Percentiles rank a stretch among this genome's conserved stretches.
phyloP scores from a whole-genome alignment of 2,888 invertebrate species.

The Noctuana brunneofusca region DNA sequence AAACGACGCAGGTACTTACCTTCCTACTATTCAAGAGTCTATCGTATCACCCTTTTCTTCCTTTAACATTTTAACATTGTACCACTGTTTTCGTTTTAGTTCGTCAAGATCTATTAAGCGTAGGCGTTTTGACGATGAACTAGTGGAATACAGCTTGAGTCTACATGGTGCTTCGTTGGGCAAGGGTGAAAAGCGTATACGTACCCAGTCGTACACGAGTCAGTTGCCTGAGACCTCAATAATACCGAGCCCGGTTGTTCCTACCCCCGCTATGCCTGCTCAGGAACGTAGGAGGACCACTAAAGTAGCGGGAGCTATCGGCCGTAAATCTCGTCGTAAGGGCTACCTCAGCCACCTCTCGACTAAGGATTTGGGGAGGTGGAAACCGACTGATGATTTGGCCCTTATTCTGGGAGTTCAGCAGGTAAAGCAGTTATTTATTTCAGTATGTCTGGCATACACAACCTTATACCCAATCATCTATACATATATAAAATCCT shows the following conservation, averaged over 20 bases:
- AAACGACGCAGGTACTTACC: constrained; percentile 73
- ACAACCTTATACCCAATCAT: too few species aligned
- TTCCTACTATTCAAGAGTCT: background rate
- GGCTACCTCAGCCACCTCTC: constrained; percentile 87
- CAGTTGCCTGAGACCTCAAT: constrained; percentile 74
- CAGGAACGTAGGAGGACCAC: constrained; percentile 61
- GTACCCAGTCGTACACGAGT: constrained; percentile 78
- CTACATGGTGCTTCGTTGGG: constrained; percentile 82
- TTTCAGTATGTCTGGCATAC: too few species aligned
- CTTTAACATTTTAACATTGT: background rate
- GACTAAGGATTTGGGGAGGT: constrained; percentile 93
- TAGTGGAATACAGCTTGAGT: constrained; percentile 94
- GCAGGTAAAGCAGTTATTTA: constrained; percentile 86
- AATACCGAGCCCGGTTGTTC: constrained; percentile 46
- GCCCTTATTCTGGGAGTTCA: constrained; percentile 96
- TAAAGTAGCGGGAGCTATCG: constrained; percentile 69
- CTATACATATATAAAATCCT: too few species aligned
- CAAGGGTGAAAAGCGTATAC: constrained; percentile 73
- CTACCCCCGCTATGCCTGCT: constrained; percentile 52
- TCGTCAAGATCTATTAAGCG: constrained; percentile 97
- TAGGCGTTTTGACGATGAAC: constrained; percentile 97
- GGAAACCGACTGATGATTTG: constrained; percentile 99
- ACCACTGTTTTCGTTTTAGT: constrained; percentile 72
- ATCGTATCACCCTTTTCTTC: background rate
- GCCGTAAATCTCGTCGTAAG: constrained; percentile 82